Evolutionary conservation across 1,140 invertebrate species (phyloP), one percentile per base, ranked within the genome.

Genomic region (Oppia nitens): DNA sequence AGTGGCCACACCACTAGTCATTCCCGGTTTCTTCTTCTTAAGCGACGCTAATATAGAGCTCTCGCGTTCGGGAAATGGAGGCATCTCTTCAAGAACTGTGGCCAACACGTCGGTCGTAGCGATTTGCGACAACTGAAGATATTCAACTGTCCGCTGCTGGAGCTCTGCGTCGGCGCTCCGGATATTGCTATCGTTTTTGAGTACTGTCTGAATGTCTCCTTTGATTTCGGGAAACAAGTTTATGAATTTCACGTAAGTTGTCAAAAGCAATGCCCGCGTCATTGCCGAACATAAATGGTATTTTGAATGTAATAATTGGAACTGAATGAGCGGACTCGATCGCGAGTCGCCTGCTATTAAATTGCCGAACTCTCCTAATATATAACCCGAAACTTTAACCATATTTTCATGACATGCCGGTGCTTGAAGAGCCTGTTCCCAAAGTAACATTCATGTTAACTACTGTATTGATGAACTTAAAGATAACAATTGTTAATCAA

Each of bases 301-400:
- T 77, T 97, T 97, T 67, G 91, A 96, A 81, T 98, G 92, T 66
- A 98, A 77, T 32, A 97, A 75, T 72, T 95, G 87, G 74, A 98
- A 97, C 74, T 97, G 93, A 62, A 97, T 89, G 64, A 83, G 75
- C 40, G 94, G 92, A 59, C 92, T 76, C 45, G 94, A 98, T 54
- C 95, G 79, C 57, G 90, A 86, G 75, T 99, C 96, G 12, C 95
- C 95, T 65, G 96, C 95, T 70, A 99, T 99, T 24, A 99, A 78
- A 76, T 99, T 99, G 27, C 96, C 96, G 77, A 99, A 99, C 76
- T 99, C 96, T 57, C 96, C 96, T 47, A 99, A 77, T 66, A 99
- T 98, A 67, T 99, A 99, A 26, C 94, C 96, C 55, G 95, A 95
- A 49, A 99, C 96, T 81, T 99, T 99, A 0, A 99, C 95, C 95